phyloP scores from a whole-genome alignment of 2,888 invertebrate genomes.

The Agrotis puta region DNA sequence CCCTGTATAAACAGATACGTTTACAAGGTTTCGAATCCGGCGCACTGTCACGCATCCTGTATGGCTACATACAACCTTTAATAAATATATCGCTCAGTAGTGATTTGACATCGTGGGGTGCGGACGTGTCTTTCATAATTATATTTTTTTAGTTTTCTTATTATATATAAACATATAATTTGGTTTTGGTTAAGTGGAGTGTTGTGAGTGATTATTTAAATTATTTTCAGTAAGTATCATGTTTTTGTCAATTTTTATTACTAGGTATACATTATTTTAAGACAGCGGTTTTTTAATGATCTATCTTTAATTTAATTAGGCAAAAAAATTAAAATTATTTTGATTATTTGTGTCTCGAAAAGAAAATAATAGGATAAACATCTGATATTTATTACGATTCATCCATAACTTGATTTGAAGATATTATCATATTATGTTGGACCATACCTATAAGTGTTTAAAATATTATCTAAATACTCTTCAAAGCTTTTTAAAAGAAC shows the following conservation, averaged over 20 bases:
- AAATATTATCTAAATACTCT: no score
- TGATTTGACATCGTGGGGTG: conserved; percentile 27
- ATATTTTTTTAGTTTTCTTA: not conserved
- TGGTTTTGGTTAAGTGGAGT: conserved; percentile 19
- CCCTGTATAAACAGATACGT: not conserved
- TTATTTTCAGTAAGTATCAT: conserved; percentile 29
- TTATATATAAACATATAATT: not conserved
- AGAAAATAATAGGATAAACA: no score
- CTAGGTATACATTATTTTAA: not conserved
- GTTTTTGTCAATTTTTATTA: not conserved
- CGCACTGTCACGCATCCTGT: conserved; percentile 20
- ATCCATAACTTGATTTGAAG: no score
- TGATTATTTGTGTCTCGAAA: not conserved
- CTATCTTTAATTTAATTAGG: not conserved
- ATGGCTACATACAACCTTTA: not conserved
- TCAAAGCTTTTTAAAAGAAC: no score
- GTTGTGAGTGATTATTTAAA: conserved; percentile 1
- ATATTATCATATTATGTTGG: no score
- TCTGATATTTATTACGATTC: no score
- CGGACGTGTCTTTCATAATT: conserved; percentile 32
- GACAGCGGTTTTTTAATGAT: not conserved
- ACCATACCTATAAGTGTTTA: no score
- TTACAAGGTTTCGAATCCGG: not conserved
- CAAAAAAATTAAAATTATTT: not conserved
- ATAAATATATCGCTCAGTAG: conserved; percentile 20